phyloP scores from a whole-genome alignment of 2,797 vertebrate genomes.

The Eleutherodactylus coqui region DNA sequence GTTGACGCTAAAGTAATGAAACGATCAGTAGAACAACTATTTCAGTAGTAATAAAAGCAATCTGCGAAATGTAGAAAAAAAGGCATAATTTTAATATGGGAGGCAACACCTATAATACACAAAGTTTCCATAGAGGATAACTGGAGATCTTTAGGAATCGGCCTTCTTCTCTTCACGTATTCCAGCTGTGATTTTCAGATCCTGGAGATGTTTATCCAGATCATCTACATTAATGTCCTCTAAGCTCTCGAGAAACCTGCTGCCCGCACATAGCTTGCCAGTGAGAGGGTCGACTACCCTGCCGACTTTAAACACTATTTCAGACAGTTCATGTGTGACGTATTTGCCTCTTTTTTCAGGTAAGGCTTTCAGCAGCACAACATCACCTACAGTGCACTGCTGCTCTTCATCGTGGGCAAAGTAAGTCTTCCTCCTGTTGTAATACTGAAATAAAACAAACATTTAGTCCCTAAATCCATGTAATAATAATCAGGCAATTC shows the following conservation, averaged over 20 bases:
- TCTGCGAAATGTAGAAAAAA: not conserved
- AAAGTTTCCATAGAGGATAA: not conserved
- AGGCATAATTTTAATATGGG: not conserved
- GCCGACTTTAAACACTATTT: constrained; percentile 94
- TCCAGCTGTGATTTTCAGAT: constrained; percentile 79
- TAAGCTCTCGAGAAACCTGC: constrained; percentile 82
- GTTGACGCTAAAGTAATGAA: too few relatives aligned
- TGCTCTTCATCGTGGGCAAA: constrained; percentile 91
- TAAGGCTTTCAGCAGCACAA: constrained; percentile 92
- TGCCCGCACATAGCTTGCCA: constrained; percentile 86
- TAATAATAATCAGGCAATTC: too few relatives aligned
- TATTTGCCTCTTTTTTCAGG: constrained; percentile 85
- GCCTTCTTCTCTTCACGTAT: constrained; percentile 40
- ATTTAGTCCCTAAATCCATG: not conserved
- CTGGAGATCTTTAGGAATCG: constrained; percentile 28
- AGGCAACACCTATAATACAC: constrained; percentile 16
- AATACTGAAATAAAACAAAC: constrained; percentile 79
- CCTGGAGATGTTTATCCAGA: constrained; percentile 80
- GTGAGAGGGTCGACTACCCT: constrained; percentile 90
- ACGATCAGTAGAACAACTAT: not conserved
- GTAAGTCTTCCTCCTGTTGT: constrained; percentile 96
- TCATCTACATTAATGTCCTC: constrained; percentile 71
- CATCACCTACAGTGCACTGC: constrained; percentile 89
- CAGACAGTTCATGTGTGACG: constrained; percentile 92
- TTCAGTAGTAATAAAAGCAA: not conserved